Percentiles rank a stretch among this genome's conserved stretches.
phyloP scores from a whole-genome alignment of 2,888 invertebrate species.

The Thysanoteuthis rhombus region DNA sequence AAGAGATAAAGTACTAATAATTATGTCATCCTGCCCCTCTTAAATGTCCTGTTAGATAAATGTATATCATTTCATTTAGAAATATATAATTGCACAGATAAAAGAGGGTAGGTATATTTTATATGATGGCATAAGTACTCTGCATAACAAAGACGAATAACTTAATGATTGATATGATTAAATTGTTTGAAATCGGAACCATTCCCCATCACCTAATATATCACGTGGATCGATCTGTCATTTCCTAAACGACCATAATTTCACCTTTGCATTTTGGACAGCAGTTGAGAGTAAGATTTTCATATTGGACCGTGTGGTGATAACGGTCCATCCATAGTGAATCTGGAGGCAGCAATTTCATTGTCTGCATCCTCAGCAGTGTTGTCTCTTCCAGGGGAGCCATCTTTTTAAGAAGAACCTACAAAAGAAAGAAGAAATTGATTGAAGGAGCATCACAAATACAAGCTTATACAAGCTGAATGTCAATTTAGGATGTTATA shows the following conservation, averaged over 20 bases:
- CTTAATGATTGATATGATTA: neutral
- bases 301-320: conserved; percentile 58
- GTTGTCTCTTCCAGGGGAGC: conserved; percentile 33
- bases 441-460: neutral
- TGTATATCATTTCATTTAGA: too few relatives aligned
- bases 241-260: conserved; percentile 49
- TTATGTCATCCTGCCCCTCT: too few relatives aligned
- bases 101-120: neutral
- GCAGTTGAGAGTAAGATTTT: conserved; percentile 62
- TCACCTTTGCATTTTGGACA: conserved; percentile 63
- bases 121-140: neutral
- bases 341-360: conserved; percentile 37
- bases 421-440: conserved; percentile 33
- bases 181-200: neutral
- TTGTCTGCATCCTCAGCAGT: neutral
- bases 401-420: conserved; percentile 47
- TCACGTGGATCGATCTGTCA: neutral
- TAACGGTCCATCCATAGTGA: conserved; percentile 49
- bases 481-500: neutral
- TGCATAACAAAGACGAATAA: neutral
- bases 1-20: too few relatives aligned
- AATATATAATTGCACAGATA: neutral
- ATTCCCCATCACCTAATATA: neutral
- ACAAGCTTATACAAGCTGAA: neutral
- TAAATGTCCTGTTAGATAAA: neutral